A percentile compares a stretch with the other conserved stretches of the same genome.
phyloP scores from a whole-genome alignment of 2,888 invertebrate species.

The Frankliniella fusca region DNA sequence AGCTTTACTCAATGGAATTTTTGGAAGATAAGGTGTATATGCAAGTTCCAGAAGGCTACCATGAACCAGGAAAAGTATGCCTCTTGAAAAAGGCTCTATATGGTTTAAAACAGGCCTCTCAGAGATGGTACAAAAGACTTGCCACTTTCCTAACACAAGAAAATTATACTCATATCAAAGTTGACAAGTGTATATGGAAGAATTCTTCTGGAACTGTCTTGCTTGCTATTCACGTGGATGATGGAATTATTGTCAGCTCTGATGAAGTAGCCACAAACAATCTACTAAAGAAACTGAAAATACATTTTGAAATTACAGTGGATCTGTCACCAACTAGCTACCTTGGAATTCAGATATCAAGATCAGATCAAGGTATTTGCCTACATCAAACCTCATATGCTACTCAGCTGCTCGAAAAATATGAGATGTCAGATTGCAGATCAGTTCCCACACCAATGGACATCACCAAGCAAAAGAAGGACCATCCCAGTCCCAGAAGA shows the following conservation, averaged over 20 bases:
- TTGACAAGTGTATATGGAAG: conserved; percentile 34
- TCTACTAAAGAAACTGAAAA: neutral
- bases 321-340: neutral
- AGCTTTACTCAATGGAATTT: conserved; percentile 36
- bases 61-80: conserved; percentile 28
- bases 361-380: conserved; percentile 33
- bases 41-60: conserved; percentile 35
- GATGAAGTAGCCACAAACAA: neutral
- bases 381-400: conserved; percentile 33
- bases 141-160: conserved; percentile 33
- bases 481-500: neutral
- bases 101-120: conserved; percentile 36
- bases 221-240: conserved; percentile 35
- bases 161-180: conserved; percentile 28
- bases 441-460: neutral
- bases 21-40: conserved; percentile 34
- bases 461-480: conserved; percentile 24
- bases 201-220: conserved; percentile 29
- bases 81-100: conserved; percentile 35
- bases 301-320: neutral
- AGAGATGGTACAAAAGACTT: conserved; percentile 35
- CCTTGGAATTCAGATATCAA: neutral
- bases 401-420: conserved; percentile 31
- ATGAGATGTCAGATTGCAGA: neutral
- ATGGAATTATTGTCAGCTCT: conserved; percentile 32